These are phyloP conservation scores for Eulemur albifrons DNA, from an alignment of 2,797 vertebrate species.

Conservation along the genomic window DNA sequence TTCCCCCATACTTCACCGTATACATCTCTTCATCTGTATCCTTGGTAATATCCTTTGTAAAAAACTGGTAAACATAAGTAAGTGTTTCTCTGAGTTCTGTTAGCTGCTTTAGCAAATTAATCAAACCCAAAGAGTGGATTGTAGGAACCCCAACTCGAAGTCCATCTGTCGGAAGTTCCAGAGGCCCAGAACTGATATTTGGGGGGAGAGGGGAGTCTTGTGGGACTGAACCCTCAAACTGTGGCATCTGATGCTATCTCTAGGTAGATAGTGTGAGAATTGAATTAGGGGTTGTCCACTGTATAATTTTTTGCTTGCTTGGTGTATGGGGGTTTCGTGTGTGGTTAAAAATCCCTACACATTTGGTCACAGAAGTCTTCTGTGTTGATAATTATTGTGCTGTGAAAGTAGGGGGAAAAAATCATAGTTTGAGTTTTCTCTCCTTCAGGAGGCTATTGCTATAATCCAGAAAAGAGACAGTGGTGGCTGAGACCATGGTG, in stretches of 20 bases:
- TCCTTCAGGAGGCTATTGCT: background rate
- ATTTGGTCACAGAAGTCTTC: background rate
- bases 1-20: background rate
- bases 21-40: background rate
- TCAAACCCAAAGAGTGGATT: background rate
- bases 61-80: background rate
- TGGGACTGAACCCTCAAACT: background rate
- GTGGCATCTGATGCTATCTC: background rate
- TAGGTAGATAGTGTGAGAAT: background rate
- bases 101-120: background rate
- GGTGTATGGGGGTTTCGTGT: no score
- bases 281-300: background rate
- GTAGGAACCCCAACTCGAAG: background rate
- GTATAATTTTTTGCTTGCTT: background rate
- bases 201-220: background rate
- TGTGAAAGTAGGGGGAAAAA: background rate
- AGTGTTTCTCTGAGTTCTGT: background rate
- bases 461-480: background rate
- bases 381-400: background rate
- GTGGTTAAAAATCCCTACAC: background rate
- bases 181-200: background rate
- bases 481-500: background rate
- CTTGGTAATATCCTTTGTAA: background rate
- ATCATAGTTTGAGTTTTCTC: background rate
- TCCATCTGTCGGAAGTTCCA: background rate